A percentile compares a stretch with the other conserved stretches of the same genome.
Evolutionary conservation across 2,797 vertebrate species (phyloP).

Genomic region (Rhinoraja longicauda): DNA sequence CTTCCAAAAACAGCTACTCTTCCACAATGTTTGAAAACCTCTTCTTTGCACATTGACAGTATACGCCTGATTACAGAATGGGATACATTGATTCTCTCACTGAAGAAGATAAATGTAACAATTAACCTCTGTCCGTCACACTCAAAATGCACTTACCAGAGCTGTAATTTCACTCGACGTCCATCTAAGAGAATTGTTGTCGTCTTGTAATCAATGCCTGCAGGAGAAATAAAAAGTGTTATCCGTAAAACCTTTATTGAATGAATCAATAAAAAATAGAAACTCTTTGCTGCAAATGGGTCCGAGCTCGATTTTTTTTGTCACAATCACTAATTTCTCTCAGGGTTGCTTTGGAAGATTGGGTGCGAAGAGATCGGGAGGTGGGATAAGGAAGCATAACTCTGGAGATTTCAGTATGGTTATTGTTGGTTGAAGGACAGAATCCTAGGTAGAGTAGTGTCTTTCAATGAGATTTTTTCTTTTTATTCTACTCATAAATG

Average conservation of each 20-base stretch:
- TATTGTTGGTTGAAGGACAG: not conserved
- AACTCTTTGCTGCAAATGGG: not conserved
- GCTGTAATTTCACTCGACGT: constrained; percentile 75
- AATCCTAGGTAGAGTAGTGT: not conserved
- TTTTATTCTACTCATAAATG: no score
- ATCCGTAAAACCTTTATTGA: not conserved
- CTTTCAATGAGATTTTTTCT: not conserved
- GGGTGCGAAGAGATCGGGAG: not conserved
- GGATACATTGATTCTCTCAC: not conserved
- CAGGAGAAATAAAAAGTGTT: constrained; percentile 37
- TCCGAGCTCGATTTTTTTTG: not conserved
- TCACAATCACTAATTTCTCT: not conserved
- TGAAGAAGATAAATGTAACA: not conserved
- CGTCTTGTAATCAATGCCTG: constrained; percentile 80
- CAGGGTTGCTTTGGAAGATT: not conserved
- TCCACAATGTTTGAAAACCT: not conserved
- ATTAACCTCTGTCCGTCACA: not conserved
- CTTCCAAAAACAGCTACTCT: not conserved
- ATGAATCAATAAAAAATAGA: not conserved
- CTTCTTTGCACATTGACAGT: not conserved
- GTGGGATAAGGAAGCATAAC: not conserved
- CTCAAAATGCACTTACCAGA: constrained; percentile 59
- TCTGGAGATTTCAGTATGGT: not conserved
- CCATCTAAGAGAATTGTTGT: constrained; percentile 79
- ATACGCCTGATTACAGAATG: not conserved